Conservation (phyloP, 2,113 vertebrate genomes). For the Nothoprocta perdicaria region DNA sequence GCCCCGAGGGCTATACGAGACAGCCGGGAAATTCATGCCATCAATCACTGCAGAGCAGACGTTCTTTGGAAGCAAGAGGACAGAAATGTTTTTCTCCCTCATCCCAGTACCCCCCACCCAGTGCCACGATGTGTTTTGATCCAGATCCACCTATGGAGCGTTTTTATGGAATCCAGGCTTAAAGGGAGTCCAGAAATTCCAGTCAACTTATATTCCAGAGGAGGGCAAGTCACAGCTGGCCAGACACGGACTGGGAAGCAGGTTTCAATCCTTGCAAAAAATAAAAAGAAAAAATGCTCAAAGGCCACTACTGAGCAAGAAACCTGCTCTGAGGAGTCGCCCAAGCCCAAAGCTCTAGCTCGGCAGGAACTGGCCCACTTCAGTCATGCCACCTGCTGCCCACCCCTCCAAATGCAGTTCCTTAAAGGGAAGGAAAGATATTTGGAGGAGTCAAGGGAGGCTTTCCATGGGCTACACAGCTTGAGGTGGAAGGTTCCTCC, state of each 20-base stretch:
- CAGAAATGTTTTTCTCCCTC: conserved; percentile 53
- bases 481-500: neutral
- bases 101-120: neutral
- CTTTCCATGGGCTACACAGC: neutral
- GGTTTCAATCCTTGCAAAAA: neutral
- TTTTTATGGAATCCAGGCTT: neutral
- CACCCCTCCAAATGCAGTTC: accelerated
- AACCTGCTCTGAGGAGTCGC: neutral
- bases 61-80: conserved; percentile 34
- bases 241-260: neutral
- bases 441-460: neutral
- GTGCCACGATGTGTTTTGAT: conserved; percentile 15
- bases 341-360: neutral
- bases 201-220: neutral
- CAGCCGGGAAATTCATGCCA: neutral
- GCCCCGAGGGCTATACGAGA: conserved; percentile 8
- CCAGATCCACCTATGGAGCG: neutral
- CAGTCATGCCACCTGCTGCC: neutral
- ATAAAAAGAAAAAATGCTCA: neutral
- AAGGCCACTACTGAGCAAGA: neutral
- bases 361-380: accelerated
- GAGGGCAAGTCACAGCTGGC: conserved; percentile 38
- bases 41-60: neutral
- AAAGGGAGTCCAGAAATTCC: neutral
- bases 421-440: neutral